phyloP scores from a whole-genome alignment of 1,140 invertebrate genomes.

The Drosophila punjabiensis region DNA sequence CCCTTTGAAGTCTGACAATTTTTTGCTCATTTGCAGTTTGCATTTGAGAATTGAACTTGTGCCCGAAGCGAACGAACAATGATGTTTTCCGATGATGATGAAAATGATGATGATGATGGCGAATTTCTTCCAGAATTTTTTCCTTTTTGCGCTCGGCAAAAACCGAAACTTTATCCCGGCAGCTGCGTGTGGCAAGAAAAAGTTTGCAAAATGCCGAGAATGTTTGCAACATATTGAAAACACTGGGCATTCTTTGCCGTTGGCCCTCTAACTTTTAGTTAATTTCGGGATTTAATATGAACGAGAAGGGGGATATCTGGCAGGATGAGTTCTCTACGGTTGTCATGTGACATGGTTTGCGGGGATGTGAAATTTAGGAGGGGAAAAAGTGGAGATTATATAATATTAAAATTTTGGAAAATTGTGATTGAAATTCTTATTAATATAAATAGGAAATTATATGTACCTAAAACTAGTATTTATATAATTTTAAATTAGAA shows the following conservation, averaged over 20 bases:
- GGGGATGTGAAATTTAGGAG: neutral
- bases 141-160: slow-evolving; percentile 29
- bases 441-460: neutral
- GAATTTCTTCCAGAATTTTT: slow-evolving; percentile 41
- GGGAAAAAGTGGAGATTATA: no score
- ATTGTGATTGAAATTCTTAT: neutral
- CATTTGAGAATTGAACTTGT: slow-evolving; percentile 67
- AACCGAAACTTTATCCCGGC: slow-evolving; percentile 62
- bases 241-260: slow-evolving; percentile 61
- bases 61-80: slow-evolving; percentile 42
- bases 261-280: slow-evolving; percentile 28
- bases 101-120: slow-evolving; percentile 54
- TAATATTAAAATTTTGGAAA: neutral
- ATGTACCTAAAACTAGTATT: neutral
- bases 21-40: slow-evolving; percentile 79
- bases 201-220: slow-evolving; percentile 66
- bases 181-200: slow-evolving; percentile 70
- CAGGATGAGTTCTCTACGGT: neutral
- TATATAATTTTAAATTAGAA: no score
- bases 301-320: neutral
- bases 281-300: slow-evolving; percentile 33
- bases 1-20: slow-evolving; percentile 36
- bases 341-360: neutral
- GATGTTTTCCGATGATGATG: slow-evolving; percentile 41
- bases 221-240: slow-evolving; percentile 77